Evolutionary conservation across 2,797 vertebrate genomes (phyloP), one percentile per base, ranked within the genome.

Genomic region (Rhabdomys pumilio): DNA sequence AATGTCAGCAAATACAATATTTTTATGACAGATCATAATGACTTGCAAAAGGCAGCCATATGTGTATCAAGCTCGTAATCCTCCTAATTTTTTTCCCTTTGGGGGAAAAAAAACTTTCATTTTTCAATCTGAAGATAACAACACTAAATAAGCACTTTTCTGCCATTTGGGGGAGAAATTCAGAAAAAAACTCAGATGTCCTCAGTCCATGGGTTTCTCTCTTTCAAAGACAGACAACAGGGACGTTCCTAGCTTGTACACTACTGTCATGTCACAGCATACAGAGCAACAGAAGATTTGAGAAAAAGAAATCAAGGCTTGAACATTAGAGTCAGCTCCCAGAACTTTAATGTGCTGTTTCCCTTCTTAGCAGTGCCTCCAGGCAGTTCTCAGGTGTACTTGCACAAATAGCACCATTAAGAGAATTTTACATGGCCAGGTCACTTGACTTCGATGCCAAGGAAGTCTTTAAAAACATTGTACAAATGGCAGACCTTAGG

Each of bases 1-100:
- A 98, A 98, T 98, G 98, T 98, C 98, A 97, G 98, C 98, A 98
- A 98, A 98, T 98, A 98, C 93, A 98, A 97, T 98, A 97, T 98
- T 98, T 98, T 95, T 94, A 96, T 98, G 97, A 98, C 98, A 98
- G 97, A 98, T 94, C 96, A 92, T 89, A 98, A 97, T 92, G 96
- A 97, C 98, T 98, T 97, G 97, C 98, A 98, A 98, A 98, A 98
- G 98, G 97, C 97, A 97, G 96, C 89, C 90, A 0, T 98, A 98
- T 97, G 97, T 96, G 97, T 97, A 96, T 98, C 96, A 97, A 97
- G 96, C 95, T 96, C 95, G 95, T 93, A 89, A 97, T 98, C 95
- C 97, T 96, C 89, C 79, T 96, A 92, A 89, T 92, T 91, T 89
- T 85, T 97, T 83, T 79, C 3, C 96, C 0, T 86, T 44, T 4